Conservation (phyloP, 2,888 invertebrate genomes). For the Lordiphosa andalusiaca region DNA sequence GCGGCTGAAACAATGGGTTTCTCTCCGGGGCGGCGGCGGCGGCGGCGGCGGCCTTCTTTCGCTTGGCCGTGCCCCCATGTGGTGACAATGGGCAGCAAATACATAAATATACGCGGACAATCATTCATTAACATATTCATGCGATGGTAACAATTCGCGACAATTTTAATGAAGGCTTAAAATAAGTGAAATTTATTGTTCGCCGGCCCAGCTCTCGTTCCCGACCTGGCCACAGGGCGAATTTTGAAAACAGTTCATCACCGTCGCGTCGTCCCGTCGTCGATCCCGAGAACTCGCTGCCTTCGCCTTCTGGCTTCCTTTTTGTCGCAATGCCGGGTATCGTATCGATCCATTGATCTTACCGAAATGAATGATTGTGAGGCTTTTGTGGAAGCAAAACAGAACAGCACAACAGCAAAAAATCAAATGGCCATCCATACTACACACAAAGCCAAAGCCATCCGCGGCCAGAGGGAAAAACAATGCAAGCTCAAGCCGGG, state of each 20-base stretch:
- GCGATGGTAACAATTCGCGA: conserved; percentile 57
- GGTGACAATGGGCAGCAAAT: conserved; percentile 15
- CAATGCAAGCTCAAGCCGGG: conserved; percentile 57
- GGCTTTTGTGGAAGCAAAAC: conserved; percentile 35
- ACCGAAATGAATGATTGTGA: conserved; percentile 74
- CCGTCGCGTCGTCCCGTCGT: conserved; percentile 6
- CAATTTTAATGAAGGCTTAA: conserved; percentile 67
- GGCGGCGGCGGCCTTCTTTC: conserved; percentile 3
- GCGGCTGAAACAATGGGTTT: conserved; percentile 34
- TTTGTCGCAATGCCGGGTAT: conserved; percentile 61
- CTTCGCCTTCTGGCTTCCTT: conserved; percentile 38
- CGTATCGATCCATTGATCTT: conserved; percentile 72
- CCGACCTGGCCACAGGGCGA: conserved; percentile 28
- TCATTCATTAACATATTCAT: conserved; percentile 71
- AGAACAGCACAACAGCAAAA: conserved; percentile 37
- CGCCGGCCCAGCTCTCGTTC: conserved; percentile 33
- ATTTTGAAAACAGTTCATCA: conserved; percentile 71
- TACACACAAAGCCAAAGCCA: conserved; percentile 22
- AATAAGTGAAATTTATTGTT: conserved; percentile 63
- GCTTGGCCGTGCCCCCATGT: conserved; percentile 20
- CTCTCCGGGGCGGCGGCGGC: conserved; percentile 13
- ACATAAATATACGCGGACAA: conserved; percentile 26
- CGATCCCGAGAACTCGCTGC: conserved; percentile 21
- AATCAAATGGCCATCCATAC: conserved; percentile 41
- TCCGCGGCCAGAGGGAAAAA: conserved; percentile 39